Evolutionary conservation across 23 tunicate species (phyloP), one percentile per base, ranked within the genome.

Genomic region (Corella eumyota): DNA sequence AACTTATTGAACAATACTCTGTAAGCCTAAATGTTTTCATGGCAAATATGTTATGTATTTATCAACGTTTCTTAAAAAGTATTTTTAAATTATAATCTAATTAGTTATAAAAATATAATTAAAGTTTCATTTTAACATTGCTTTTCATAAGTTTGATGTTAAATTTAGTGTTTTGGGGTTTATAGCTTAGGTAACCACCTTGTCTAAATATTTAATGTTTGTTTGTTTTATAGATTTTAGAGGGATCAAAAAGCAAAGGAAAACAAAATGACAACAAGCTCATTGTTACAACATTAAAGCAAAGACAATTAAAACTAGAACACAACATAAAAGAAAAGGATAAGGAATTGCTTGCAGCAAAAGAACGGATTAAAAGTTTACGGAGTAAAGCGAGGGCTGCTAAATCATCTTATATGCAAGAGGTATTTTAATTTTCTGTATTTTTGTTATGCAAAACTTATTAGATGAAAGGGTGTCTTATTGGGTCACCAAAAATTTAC

Each of bases 1-100:
- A 78, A 40, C 69, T 78, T 9, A 34, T 78, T 6, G 86, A 78
- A 7, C 68, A 62, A 45, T 26, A n/a, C n/a, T n/a, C n/a, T n/a
- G n/a, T n/a, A n/a, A n/a, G n/a, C n/a, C n/a, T n/a, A n/a, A n/a
- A n/a, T n/a, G n/a, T n/a, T n/a, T n/a, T n/a, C n/a, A n/a, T n/a
- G n/a, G n/a, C n/a, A n/a, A n/a, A n/a, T n/a, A n/a, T n/a, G n/a
- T n/a, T n/a, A n/a, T n/a, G n/a, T n/a, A n/a, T n/a, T n/a, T n/a
- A n/a, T n/a, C n/a, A n/a, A n/a, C n/a, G n/a, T n/a, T n/a, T n/a
- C n/a, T n/a, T n/a, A n/a, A n/a, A n/a, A n/a, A n/a, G n/a, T n/a
- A n/a, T n/a, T n/a, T n/a, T n/a, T n/a, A n/a, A n/a, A n/a, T n/a
- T n/a, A n/a, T n/a, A n/a, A n/a, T n/a, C n/a, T n/a, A n/a, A n/a